Percentiles rank a stretch among this genome's conserved stretches.
Evolutionary conservation across 2,888 invertebrate genomes (phyloP).

Genomic region (Criorhina ranunculi): DNA sequence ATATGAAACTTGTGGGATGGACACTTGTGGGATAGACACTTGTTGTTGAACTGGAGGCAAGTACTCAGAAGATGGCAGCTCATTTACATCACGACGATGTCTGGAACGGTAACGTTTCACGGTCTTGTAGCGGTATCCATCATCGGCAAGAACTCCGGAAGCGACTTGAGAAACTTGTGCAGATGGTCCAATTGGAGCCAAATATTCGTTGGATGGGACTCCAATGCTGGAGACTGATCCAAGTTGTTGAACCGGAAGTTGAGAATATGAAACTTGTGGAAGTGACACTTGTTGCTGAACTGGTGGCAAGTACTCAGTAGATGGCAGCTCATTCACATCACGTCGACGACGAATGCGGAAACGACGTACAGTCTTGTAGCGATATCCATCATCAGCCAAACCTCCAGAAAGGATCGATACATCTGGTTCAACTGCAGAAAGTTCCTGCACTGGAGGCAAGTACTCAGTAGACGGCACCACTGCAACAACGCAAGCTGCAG

Average conservation of each 20-base stretch:
- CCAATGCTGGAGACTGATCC: slow-evolving; percentile 14
- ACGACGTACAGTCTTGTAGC: slow-evolving; percentile 66
- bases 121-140: slow-evolving; percentile 74
- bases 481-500: slow-evolving; percentile 41
- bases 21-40: not conserved
- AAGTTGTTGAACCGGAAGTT: not conserved
- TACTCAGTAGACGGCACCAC: slow-evolving; percentile 69
- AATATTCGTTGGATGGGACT: slow-evolving; percentile 37
- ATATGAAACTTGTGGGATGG: slow-evolving; percentile 24
- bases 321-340: slow-evolving; percentile 79
- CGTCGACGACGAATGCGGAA: slow-evolving; percentile 72
- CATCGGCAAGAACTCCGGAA: slow-evolving; percentile 59
- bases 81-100: slow-evolving; percentile 78
- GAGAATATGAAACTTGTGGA: not conserved
- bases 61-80: slow-evolving; percentile 75
- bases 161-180: slow-evolving; percentile 40
- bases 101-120: slow-evolving; percentile 57
- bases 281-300: slow-evolving; percentile 22
- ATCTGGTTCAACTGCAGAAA: not conserved
- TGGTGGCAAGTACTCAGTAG: slow-evolving; percentile 55
- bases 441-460: slow-evolving; percentile 73
- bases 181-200: slow-evolving; percentile 56
- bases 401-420: slow-evolving; percentile 3
- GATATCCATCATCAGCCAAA: slow-evolving; percentile 69
- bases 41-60: slow-evolving; percentile 61